Percentiles rank a stretch among this genome's conserved stretches.
Evolutionary conservation across 2,888 invertebrate species (phyloP).

Genomic region (Halocaridina rubra): DNA sequence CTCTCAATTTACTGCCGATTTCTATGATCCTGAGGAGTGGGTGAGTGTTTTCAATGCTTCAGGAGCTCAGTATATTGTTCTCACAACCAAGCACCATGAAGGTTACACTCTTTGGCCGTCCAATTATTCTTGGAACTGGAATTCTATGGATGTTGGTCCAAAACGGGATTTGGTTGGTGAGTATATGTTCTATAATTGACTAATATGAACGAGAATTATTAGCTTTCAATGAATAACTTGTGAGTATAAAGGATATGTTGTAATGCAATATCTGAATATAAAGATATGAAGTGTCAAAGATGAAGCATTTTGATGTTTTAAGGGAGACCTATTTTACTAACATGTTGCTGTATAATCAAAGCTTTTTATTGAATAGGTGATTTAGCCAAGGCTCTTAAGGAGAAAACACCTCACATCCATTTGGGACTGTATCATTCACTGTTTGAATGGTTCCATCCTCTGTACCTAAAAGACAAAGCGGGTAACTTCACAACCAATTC

Average conservation of each 20-base stretch:
- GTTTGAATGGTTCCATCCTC: constrained; percentile 89
- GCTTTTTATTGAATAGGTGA: too few species aligned
- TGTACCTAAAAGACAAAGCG: constrained; percentile 77
- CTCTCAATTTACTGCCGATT: constrained; percentile 82
- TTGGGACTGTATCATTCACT: constrained; percentile 68
- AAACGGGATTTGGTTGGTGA: constrained; percentile 80
- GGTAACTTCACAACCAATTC: constrained; percentile 42
- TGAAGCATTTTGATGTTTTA: too few species aligned
- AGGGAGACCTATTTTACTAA: too few species aligned
- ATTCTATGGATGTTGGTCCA: constrained; percentile 82
- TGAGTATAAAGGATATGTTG: too few species aligned
- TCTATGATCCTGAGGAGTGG: constrained; percentile 88
- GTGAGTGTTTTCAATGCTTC: constrained; percentile 83
- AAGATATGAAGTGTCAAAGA: too few species aligned
- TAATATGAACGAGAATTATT: too few species aligned
- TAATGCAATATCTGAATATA: too few species aligned
- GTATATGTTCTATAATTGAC: too few species aligned
- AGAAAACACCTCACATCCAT: constrained; percentile 51
- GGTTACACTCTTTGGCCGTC: constrained; percentile 89
- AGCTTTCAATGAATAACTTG: too few species aligned
- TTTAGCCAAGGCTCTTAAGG: constrained; percentile 47
- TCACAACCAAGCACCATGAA: constrained; percentile 91
- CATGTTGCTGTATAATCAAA: too few species aligned
- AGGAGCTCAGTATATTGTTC: constrained; percentile 87
- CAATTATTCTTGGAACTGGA: constrained; percentile 85